Conservation (phyloP, 2,888 invertebrate genomes). For the Entomobrya multifasciata region DNA sequence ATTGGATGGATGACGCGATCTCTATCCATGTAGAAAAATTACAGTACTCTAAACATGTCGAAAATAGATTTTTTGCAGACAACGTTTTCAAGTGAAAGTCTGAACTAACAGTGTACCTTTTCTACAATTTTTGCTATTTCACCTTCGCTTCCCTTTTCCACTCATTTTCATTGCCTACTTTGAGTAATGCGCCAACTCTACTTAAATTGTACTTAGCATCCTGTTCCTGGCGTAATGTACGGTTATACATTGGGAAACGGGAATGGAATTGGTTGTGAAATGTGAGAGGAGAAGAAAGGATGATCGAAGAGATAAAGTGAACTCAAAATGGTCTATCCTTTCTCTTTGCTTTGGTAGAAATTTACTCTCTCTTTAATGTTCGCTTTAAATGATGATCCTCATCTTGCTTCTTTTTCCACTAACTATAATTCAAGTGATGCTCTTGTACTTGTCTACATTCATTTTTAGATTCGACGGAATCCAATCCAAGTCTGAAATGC, state of each 20-base stretch:
- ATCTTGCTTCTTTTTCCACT: neutral
- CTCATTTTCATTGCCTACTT: slow-evolving; percentile 6
- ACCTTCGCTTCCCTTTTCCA: too few relatives aligned
- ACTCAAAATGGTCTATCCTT: slow-evolving; percentile 25
- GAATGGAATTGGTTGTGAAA: slow-evolving; percentile 52
- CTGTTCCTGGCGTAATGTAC: slow-evolving; percentile 56
- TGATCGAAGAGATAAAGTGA: slow-evolving; percentile 47
- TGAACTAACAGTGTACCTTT: neutral
- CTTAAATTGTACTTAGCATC: slow-evolving; percentile 53
- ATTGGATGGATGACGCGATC: too few relatives aligned
- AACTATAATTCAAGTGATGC: too few relatives aligned
- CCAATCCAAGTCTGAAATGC: neutral
- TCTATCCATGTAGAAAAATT: slow-evolving; percentile 20
- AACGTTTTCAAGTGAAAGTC: neutral
- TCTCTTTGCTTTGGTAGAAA: neutral
- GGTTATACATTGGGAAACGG: slow-evolving; percentile 42
- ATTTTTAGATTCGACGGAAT: neutral
- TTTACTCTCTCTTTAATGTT: neutral
- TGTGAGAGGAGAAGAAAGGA: slow-evolving; percentile 48
- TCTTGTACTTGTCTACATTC: slow-evolving; percentile 3
- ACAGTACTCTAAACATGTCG: neutral
- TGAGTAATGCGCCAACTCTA: slow-evolving; percentile 1
- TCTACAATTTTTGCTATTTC: neutral
- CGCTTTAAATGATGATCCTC: slow-evolving; percentile 14
- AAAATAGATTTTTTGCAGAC: slow-evolving; percentile 1